phyloP scores from a whole-genome alignment of 2,113 vertebrate genomes.

The Dasyprocta punctata region DNA sequence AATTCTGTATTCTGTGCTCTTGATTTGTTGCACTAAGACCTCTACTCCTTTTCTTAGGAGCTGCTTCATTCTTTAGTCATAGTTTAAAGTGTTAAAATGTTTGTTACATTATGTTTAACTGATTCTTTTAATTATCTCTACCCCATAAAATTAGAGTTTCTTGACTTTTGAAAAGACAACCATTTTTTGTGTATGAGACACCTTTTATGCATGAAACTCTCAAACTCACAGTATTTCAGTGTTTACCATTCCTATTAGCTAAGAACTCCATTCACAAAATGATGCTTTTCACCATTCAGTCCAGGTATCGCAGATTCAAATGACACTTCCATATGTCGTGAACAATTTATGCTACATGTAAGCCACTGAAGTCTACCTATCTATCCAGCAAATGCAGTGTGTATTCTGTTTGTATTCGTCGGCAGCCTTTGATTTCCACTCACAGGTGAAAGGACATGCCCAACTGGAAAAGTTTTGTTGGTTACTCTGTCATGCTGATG shows the following conservation, averaged over 20 bases:
- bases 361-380: background rate
- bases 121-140: background rate
- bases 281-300: background rate
- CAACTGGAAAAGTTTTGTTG: background rate
- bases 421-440: slow-evolving; percentile 10
- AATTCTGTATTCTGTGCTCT: slow-evolving; percentile 48
- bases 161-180: background rate
- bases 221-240: background rate
- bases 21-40: background rate
- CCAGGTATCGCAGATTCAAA: background rate
- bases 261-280: background rate
- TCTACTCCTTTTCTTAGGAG: background rate
- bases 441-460: background rate
- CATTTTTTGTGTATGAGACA: background rate
- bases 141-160: background rate
- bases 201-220: background rate
- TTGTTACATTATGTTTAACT: slow-evolving; percentile 25
- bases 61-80: background rate
- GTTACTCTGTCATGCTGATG: background rate
- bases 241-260: background rate
- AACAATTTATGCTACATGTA: background rate
- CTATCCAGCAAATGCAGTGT: background rate
- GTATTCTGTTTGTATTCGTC: background rate
- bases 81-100: slow-evolving; percentile 35
- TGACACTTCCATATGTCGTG: background rate